Evolutionary conservation across 2,113 vertebrate genomes (phyloP).

Genomic region (Silurus asotus): DNA sequence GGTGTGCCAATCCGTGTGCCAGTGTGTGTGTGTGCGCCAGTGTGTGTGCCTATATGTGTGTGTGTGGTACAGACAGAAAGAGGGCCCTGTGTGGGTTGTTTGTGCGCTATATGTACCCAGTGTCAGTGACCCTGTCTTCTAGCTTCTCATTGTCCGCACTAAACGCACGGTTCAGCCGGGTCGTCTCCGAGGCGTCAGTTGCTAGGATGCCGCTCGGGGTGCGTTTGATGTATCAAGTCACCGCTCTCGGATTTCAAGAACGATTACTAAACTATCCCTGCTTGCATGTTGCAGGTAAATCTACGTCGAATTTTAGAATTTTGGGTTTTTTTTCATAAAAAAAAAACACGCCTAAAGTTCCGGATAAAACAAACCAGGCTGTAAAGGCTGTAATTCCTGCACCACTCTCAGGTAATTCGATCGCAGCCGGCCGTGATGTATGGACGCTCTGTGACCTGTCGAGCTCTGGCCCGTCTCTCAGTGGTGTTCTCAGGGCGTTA

Average conservation of each 20-base stretch:
- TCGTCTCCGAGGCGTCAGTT: neutral
- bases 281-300: too few species aligned
- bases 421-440: slow-evolving; percentile 18
- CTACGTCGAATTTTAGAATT: too few species aligned
- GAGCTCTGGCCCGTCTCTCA: neutral
- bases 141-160: neutral
- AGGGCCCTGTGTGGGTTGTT: neutral
- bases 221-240: neutral
- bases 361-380: neutral
- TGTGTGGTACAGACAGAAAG: neutral
- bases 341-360: neutral
- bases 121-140: slow-evolving; percentile 21
- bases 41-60: neutral
- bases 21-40: neutral
- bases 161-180: slow-evolving; percentile 20
- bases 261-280: too few species aligned
- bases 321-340: too few species aligned
- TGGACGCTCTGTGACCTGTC: slow-evolving; percentile 19
- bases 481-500: slow-evolving; percentile 1
- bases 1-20: neutral
- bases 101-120: neutral
- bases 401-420: slow-evolving; percentile 12
- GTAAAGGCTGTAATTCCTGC: neutral
- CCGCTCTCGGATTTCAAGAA: neutral
- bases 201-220: neutral